Conservation (phyloP, 2,888 invertebrate genomes). For the Philaethria dido region DNA sequence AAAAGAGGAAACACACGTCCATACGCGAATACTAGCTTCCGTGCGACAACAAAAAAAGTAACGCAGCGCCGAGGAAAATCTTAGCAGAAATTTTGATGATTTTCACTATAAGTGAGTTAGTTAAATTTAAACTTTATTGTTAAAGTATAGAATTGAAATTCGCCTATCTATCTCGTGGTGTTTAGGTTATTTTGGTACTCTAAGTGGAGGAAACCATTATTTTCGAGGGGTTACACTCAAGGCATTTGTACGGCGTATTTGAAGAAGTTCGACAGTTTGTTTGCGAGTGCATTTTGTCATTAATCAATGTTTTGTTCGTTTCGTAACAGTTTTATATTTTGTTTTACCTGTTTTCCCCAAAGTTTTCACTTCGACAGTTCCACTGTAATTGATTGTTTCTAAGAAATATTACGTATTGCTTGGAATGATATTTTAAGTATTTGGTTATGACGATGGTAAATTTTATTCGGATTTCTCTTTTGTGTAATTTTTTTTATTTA, state of each 20-base stretch:
- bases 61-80: slow-evolving; percentile 73
- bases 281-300: slow-evolving; percentile 83
- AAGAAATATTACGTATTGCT: slow-evolving; percentile 44
- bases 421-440: slow-evolving; percentile 12
- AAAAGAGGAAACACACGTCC: slow-evolving; percentile 80
- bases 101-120: slow-evolving; percentile 54
- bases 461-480: background rate
- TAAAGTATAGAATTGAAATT: slow-evolving; percentile 43
- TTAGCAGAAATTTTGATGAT: slow-evolving; percentile 58
- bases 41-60: slow-evolving; percentile 73
- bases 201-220: slow-evolving; percentile 80
- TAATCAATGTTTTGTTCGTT: slow-evolving; percentile 82
- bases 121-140: slow-evolving; percentile 42
- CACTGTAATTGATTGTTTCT: slow-evolving; percentile 78
- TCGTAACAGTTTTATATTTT: slow-evolving; percentile 68
- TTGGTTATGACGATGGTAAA: background rate
- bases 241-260: slow-evolving; percentile 82
- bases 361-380: slow-evolving; percentile 71
- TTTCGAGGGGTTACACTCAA: slow-evolving; percentile 77
- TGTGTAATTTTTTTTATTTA: no score
- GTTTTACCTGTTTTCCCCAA: slow-evolving; percentile 74
- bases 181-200: slow-evolving; percentile 50
- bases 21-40: slow-evolving; percentile 75
- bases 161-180: slow-evolving; percentile 36
- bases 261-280: slow-evolving; percentile 84